phyloP scores from a whole-genome alignment of 2,888 invertebrate genomes.

The Diabrotica balteata region DNA sequence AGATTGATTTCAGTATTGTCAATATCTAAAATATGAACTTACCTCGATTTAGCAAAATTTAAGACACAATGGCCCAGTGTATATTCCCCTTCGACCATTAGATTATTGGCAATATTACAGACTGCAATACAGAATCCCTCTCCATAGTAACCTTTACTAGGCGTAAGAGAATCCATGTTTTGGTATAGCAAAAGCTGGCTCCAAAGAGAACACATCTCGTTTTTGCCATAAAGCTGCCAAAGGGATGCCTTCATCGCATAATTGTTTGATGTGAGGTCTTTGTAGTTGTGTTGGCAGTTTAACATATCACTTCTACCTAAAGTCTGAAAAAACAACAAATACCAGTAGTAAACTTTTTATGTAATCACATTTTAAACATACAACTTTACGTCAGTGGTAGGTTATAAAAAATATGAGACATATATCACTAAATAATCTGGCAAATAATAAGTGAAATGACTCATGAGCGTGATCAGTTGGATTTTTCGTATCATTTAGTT shows the following conservation, averaged over 20 bases:
- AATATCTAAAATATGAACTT: not conserved
- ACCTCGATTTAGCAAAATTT: slow-evolving; percentile 65
- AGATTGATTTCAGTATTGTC: too few relatives aligned
- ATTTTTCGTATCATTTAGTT: too few relatives aligned
- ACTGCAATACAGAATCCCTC: slow-evolving; percentile 75
- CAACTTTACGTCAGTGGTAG: too few relatives aligned
- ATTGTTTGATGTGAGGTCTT: slow-evolving; percentile 81
- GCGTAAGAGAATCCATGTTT: slow-evolving; percentile 69
- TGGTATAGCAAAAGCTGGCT: slow-evolving; percentile 81
- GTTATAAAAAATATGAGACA: too few relatives aligned
- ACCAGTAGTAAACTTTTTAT: too few relatives aligned
- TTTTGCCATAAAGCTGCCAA: slow-evolving; percentile 89
- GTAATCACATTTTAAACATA: too few relatives aligned
- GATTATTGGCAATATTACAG: slow-evolving; percentile 70
- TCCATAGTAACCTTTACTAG: slow-evolving; percentile 62
- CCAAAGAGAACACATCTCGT: slow-evolving; percentile 81
- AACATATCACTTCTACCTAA: slow-evolving; percentile 84
- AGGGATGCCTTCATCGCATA: slow-evolving; percentile 83
- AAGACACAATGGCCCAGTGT: slow-evolving; percentile 66
- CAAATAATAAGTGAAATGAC: too few relatives aligned
- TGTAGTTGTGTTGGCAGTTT: slow-evolving; percentile 84
- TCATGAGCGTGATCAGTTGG: too few relatives aligned
- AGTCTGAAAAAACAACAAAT: slow-evolving; percentile 57
- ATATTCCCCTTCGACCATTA: slow-evolving; percentile 66
- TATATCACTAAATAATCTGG: too few relatives aligned